Evolutionary conservation across 2,888 invertebrate genomes (phyloP), one percentile per base, ranked within the genome.

Genomic region (Dryadula phaetusa): DNA sequence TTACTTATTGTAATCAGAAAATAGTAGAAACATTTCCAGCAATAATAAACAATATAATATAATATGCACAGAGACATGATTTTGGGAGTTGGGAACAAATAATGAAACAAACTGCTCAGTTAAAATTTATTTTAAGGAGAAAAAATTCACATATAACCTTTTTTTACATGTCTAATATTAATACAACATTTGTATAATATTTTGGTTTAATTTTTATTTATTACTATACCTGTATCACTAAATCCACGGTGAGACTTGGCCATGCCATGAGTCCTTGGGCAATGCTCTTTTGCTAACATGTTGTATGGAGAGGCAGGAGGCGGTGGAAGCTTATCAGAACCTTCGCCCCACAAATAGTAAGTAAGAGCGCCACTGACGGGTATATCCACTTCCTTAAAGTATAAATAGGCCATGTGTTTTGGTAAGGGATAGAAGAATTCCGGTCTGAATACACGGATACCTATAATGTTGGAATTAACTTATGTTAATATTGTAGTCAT

Each of bases 341-440:
- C 14, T 34, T 80, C 76, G 53, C 81, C 83, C 83, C 83, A 85
- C 0, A 85, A 63, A 47, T 84, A 82, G 56, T 82, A 79, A 0
- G 79, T 72, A 69, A 80, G 82, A 0, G 79, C 77, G 10, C 75
- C 72, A 12, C 72, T 67, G 8, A 70, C 81, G 66, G 94, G 83
- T 0, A 87, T 75, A 44, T 88, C 77, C 12, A 87, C 79, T 0
- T 83, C 80, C 46, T 92, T 84, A 76, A 96, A 96, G 79, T 95
- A 96, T 70, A 93, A 81, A 1, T 80, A 81, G 94, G 95, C 95
- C 7, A 94, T 81, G 66, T 82, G 80, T 92, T 95, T 96, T 40
- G 90, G 90, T 25, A 96, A 88, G 0, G 96, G 95, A 81, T 96
- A 96, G 79, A 96, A 96, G 12, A 93, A 87, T 14, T 93, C 90